Conservation (phyloP, 2,797 vertebrate species). For the Coracias cyanogaster region DNA sequence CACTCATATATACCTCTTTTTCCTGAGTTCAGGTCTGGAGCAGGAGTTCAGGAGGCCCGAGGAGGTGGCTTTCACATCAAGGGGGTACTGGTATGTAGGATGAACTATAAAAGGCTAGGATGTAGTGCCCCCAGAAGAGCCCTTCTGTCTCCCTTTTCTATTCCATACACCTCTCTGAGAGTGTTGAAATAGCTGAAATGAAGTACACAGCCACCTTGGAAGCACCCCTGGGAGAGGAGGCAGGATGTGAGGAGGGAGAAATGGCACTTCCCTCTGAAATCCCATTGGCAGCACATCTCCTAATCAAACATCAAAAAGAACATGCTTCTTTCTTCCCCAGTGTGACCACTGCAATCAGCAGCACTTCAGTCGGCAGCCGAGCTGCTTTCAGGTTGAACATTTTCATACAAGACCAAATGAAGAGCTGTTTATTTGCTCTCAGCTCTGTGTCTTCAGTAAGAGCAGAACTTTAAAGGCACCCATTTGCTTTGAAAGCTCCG, state of each 20-base stretch:
- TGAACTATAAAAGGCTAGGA: background rate
- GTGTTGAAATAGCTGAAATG: background rate
- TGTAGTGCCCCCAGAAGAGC: background rate
- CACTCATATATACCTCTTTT: background rate
- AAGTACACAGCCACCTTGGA: background rate
- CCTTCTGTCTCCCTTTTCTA: background rate
- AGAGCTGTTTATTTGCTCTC: slow-evolving; percentile 39
- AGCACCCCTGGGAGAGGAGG: background rate
- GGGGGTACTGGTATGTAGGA: background rate
- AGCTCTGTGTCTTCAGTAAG: background rate
- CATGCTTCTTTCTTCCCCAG: background rate
- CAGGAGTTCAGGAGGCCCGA: background rate
- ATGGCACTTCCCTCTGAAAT: background rate
- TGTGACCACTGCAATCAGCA: background rate
- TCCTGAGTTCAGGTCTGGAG: background rate
- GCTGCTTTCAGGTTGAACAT: slow-evolving; percentile 30
- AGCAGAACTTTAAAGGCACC: slow-evolving; percentile 29
- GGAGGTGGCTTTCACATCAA: background rate
- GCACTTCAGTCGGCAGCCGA: background rate
- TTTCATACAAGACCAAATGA: slow-evolving; percentile 18
- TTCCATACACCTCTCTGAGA: background rate
- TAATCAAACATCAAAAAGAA: slow-evolving; percentile 33
- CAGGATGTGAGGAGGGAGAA: background rate
- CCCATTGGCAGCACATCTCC: background rate
- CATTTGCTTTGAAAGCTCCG: slow-evolving; percentile 28